Conservation (phyloP, 1,140 invertebrate species). For the Sitodiplosis mosellana region DNA sequence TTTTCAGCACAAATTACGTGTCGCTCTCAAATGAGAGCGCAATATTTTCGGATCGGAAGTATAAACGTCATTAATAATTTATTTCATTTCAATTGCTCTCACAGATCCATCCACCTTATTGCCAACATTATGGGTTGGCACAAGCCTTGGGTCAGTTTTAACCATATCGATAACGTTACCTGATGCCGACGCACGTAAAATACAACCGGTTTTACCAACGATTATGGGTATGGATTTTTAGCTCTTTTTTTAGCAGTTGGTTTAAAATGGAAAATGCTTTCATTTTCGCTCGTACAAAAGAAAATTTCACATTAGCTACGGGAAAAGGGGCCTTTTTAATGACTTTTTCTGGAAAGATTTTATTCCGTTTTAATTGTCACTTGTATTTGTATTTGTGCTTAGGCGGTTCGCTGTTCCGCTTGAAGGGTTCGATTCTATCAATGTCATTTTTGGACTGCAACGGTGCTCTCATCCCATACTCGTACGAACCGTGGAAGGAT, state of each 20-base stretch:
- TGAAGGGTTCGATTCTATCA: slow-evolving; percentile 82
- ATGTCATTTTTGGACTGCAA: slow-evolving; percentile 93
- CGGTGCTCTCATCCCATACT: slow-evolving; percentile 67
- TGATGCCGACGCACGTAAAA: slow-evolving; percentile 54
- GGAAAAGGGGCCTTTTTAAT: too few relatives aligned
- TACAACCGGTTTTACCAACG: slow-evolving; percentile 77
- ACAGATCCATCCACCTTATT: slow-evolving; percentile 49
- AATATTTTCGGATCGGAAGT: too few relatives aligned
- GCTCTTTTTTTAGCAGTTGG: too few relatives aligned
- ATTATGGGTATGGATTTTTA: slow-evolving; percentile 63
- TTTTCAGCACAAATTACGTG: too few relatives aligned
- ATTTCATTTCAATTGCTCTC: slow-evolving; percentile 4
- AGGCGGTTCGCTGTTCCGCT: slow-evolving; percentile 82
- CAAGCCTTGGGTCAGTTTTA: slow-evolving; percentile 84
- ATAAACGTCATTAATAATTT: background rate
- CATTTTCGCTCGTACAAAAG: background rate
- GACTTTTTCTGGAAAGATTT: too few relatives aligned
- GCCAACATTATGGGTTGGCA: slow-evolving; percentile 90
- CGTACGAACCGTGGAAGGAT: slow-evolving; percentile 74
- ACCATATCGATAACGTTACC: slow-evolving; percentile 78
- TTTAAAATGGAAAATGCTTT: background rate
- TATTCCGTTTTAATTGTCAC: too few relatives aligned
- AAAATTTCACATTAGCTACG: too few relatives aligned
- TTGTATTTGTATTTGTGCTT: background rate
- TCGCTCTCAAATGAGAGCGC: too few relatives aligned